A percentile compares a stretch with the other conserved stretches of the same genome.
Evolutionary conservation across 2,888 invertebrate species (phyloP).

Genomic region (Subacronicta megacephala): DNA sequence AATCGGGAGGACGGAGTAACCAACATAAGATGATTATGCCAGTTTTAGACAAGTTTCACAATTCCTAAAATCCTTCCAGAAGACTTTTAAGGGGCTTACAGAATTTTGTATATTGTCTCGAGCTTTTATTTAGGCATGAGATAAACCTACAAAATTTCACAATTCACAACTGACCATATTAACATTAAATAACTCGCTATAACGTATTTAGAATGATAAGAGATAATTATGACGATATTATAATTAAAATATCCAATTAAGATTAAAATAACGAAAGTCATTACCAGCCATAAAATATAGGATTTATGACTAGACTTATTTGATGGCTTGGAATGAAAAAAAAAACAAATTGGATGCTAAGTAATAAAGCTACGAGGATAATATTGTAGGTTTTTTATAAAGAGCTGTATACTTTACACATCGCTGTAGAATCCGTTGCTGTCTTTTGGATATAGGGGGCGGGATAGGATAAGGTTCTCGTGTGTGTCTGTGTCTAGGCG

Average conservation of each 20-base stretch:
- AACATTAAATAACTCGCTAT: not conserved
- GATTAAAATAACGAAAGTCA: not conserved
- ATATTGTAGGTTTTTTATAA: slow-evolving; percentile 47
- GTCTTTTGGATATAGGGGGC: slow-evolving; percentile 54
- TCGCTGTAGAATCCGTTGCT: slow-evolving; percentile 73
- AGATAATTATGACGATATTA: not conserved
- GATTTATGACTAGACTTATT: slow-evolving; percentile 15
- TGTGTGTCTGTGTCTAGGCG: slow-evolving; percentile 58
- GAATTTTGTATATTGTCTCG: not conserved
- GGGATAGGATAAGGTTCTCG: slow-evolving; percentile 44
- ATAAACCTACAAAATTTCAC: not conserved
- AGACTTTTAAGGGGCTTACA: no score
- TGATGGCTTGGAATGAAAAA: not conserved
- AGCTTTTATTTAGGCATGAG: no score
- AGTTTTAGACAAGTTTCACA: no score
- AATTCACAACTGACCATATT: not conserved
- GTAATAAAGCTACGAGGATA: slow-evolving; percentile 38
- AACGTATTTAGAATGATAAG: not conserved
- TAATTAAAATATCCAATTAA: not conserved
- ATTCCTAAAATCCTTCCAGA: no score
- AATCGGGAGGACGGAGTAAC: no score
- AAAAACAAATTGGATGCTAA: no score
- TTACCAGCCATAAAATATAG: slow-evolving; percentile 2
- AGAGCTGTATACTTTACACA: slow-evolving; percentile 83
- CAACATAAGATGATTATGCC: no score